Base-by-base conservation (phyloP, 2,113 vertebrate species). In the Ciconia stormi region DNA sequence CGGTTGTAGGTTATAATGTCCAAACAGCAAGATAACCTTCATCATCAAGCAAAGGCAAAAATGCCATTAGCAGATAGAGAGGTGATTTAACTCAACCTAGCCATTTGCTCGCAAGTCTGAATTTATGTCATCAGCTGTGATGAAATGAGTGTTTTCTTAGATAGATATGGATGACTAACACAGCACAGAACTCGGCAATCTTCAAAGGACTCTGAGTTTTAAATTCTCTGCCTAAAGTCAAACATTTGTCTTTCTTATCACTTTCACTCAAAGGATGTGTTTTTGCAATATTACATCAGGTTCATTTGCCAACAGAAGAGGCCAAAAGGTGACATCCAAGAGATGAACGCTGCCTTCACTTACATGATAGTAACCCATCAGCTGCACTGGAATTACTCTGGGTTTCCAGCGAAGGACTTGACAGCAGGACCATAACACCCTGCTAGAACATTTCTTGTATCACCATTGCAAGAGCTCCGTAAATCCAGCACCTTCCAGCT, bases 101-200 rank as follows among this genome's bases (percentile, higher is more conserved):
- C 94, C 93, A 67, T 94, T 97, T 96, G 96, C 97, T 95, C 91
- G 95, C 88, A 34, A 53, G 92, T 95, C 96, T 96, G 95, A 78
- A 95, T 97, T 97, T 92, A 86, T 84, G 89, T 97, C 82, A 84
- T 70, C 55, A 63, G 93, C 94, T 69, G 36, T 95, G 98, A 98
- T 96, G 97, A 98, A 98, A 98, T 90, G 96, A 95, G 88, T 97
- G 95, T 96, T 97, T 98, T 97, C 91, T 93, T 95, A 97, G 93
- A 94, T 86, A 97, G 98, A 98, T 96, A 91, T 10, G 66, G 92
- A 66, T 47, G 4, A 77, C 47, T 93, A 97, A 97, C 97, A 96
- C 80, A 97, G 92, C 42, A 2, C 96, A 95, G 97, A 67, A 82
- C 92, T 95, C 84, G 0, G 66, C 80, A 90, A 83, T 82, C 97